phyloP scores from a whole-genome alignment of 92 coral and sea anemone genomes.

The Palythoa grandis region DNA sequence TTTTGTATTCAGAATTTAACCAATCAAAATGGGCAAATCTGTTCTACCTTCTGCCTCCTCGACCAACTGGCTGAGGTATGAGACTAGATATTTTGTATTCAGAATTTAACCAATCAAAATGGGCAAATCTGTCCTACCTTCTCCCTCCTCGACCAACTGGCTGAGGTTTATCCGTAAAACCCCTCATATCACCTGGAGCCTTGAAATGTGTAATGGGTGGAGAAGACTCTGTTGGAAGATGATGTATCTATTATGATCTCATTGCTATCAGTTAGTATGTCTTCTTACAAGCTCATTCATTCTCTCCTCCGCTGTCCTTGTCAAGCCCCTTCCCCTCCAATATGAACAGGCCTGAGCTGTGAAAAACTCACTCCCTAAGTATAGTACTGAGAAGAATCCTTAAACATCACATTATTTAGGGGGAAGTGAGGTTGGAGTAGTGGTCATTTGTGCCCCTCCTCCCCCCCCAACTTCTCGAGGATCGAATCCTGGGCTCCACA shows the following conservation, averaged over 20 bases:
- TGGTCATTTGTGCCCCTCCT: too few relatives aligned
- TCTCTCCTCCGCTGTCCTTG: too few relatives aligned
- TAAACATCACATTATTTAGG: too few relatives aligned
- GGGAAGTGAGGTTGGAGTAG: too few relatives aligned
- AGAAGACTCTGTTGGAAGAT: slow-evolving; percentile 49
- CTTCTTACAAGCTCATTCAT: too few relatives aligned
- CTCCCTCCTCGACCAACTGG: slow-evolving; percentile 98
- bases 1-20: neutral
- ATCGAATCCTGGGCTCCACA: too few relatives aligned
- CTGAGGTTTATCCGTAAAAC: slow-evolving; percentile 91
- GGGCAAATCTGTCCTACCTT: slow-evolving; percentile 58
- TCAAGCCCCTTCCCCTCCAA: too few relatives aligned
- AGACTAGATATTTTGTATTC: neutral
- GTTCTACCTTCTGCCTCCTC: slow-evolving; percentile 93
- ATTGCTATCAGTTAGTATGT: too few relatives aligned
- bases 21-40: neutral
- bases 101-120: neutral
- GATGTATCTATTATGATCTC: neutral
- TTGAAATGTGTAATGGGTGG: slow-evolving; percentile 58
- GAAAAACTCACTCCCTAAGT: too few relatives aligned
- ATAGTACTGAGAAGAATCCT: too few relatives aligned
- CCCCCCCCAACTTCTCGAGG: too few relatives aligned
- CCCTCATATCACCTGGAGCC: slow-evolving; percentile 65
- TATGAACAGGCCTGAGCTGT: too few relatives aligned
- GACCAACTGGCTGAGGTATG: slow-evolving; percentile 93